Conservation (phyloP, 2,113 vertebrate genomes). For the Bostrychus sinensis region DNA sequence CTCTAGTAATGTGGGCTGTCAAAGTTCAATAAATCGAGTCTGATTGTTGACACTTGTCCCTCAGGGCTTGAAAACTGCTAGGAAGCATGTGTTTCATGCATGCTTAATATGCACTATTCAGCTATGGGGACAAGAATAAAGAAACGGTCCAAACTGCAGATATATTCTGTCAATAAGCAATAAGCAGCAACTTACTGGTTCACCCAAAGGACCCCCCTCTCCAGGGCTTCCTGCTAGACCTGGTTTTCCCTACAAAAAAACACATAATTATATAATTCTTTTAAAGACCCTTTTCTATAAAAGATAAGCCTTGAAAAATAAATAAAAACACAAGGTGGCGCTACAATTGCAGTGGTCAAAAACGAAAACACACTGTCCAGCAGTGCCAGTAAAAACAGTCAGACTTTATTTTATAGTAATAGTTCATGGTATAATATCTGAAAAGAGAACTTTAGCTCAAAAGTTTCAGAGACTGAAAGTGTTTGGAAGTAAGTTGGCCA, state of each 20-base stretch:
- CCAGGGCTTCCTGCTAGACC: slow-evolving; percentile 84
- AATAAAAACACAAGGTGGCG: not conserved
- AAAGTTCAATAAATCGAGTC: slow-evolving; percentile 39
- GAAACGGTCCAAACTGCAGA: not conserved
- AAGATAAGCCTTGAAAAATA: too few relatives aligned
- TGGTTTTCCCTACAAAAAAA: slow-evolving; percentile 82
- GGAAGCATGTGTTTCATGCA: slow-evolving; percentile 14
- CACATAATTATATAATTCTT: slow-evolving; percentile 3
- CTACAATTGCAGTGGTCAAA: not conserved
- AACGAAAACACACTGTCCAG: too few relatives aligned
- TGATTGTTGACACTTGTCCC: slow-evolving; percentile 54
- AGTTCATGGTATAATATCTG: too few relatives aligned
- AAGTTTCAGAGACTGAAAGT: too few relatives aligned
- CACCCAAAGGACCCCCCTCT: slow-evolving; percentile 85
- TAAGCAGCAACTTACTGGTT: slow-evolving; percentile 83
- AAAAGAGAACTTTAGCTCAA: too few relatives aligned
- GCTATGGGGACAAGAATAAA: not conserved
- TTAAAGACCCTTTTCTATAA: not conserved
- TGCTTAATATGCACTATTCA: not conserved
- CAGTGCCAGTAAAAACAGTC: too few relatives aligned
- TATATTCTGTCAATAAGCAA: not conserved
- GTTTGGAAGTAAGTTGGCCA: too few relatives aligned
- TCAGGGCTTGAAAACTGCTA: slow-evolving; percentile 30
- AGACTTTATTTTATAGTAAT: too few relatives aligned
- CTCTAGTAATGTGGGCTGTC: slow-evolving; percentile 25